Base-by-base conservation (phyloP, 2,888 invertebrate genomes). In the Drosophila affinis region DNA sequence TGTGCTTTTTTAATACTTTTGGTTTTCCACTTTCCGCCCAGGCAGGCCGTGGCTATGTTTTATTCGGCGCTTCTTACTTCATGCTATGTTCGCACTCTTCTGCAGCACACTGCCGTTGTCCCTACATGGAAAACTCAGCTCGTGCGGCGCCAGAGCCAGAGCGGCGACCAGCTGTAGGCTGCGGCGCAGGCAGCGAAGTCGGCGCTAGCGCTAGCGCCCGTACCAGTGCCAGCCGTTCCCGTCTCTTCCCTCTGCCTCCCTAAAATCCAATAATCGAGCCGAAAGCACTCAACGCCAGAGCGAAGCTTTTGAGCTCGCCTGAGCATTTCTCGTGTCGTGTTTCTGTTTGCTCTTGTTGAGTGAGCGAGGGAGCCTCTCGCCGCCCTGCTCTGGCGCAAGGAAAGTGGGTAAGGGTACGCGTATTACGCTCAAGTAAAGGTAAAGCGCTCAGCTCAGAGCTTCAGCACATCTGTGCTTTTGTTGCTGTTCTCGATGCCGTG, bases 91-190 rank as follows among this genome's bases (percentile, higher is more conserved):
- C 87, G 90, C 91, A 91, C 91, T 91, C 91, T 91, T 91, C 88
- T 90, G 88, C 90, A 90, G 88, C 90, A 87, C 89, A 90, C 91
- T 88, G 91, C 90, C 90, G 91, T 90, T 90, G 91, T 90, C 90
- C 91, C 91, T 89, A 89, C 90, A 91, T 91, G 90, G 89, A 89
- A 86, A 86, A 77, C 88, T 83, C 69, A 62, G 61, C 60, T 55
- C 76, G 58, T 24, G 63, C 61, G 62, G 48, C 85, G 71, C 63
- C 63, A 68, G 64, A 72, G 59, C 67, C 65, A 65, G 72, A 77
- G 78, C 79, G 64, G 69, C 76, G 72, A 72, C 75, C 63, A 75
- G 80, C 65, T 75, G 72, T 77, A 70, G 70, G 69, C 71, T 44
- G 76, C 56, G 63, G 68, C 80, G 72, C 60, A 52, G 59, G 62